Conservation (phyloP, 2,888 invertebrate genomes). For the Lepeophtheirus nordmannii region DNA sequence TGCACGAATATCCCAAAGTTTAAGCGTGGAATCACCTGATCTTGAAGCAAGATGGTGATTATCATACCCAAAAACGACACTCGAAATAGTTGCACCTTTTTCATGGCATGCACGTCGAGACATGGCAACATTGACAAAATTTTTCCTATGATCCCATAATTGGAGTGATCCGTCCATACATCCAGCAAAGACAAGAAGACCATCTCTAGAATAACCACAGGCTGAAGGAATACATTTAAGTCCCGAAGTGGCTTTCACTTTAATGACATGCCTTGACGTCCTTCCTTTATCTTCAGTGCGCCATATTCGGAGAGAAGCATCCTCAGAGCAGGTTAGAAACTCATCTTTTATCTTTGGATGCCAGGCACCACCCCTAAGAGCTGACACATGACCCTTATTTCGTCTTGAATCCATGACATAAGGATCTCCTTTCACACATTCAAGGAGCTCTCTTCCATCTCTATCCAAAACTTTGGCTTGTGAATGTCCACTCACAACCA, state of each 20-base stretch:
- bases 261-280: conserved; percentile 38
- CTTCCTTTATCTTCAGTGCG: conserved; percentile 11
- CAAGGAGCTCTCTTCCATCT: conserved; percentile 80
- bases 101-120: conserved; percentile 41
- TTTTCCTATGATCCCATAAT: conserved; percentile 87
- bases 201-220: conserved; percentile 67
- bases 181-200: conserved; percentile 70
- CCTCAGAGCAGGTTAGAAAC: conserved; percentile 84
- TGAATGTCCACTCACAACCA: conserved; percentile 79
- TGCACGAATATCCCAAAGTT: conserved; percentile 78
- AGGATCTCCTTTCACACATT: conserved; percentile 86
- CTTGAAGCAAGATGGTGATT: conserved; percentile 60
- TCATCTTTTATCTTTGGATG: conserved; percentile 78
- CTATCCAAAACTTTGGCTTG: conserved; percentile 77
- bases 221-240: conserved; percentile 68
- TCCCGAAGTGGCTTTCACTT: conserved; percentile 70
- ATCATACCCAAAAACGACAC: conserved; percentile 72
- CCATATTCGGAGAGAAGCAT: conserved; percentile 34
- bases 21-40: conserved; percentile 79
- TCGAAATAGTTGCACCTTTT: conserved; percentile 61
- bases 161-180: conserved; percentile 90
- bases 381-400: conserved; percentile 86
- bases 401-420: conserved; percentile 84
- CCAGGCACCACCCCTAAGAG: conserved; percentile 78
- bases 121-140: conserved; percentile 44